Evolutionary conservation across 1,140 invertebrate genomes (phyloP), one percentile per base, ranked within the genome.

Genomic region (Mylabris phalerata): DNA sequence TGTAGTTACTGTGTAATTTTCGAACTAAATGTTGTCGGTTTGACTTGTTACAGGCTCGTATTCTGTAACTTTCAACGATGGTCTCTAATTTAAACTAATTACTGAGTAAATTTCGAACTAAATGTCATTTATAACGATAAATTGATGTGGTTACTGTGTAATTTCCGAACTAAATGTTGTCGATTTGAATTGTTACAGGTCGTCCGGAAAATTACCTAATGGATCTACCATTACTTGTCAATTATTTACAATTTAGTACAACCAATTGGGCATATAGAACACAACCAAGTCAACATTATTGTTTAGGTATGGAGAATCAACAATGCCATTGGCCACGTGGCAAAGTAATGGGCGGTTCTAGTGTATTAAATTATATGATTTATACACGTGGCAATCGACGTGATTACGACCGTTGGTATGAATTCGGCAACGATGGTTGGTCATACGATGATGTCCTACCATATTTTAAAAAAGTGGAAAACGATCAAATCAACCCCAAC

Each of bases 361-460:
- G 87, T 45, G 87, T 89, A 0, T 73, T 95, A 0, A 95, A 96
- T 69, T 93, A 92, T 59, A 92, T 96, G 93, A 90, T 94, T 42
- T 93, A 93, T 62, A 89, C 90, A 0, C 84, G 93, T 64, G 90
- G 92, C 3, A 76, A 88, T 72, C 75, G 78, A 25, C 68, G 68
- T 47, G 84, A 95, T 69, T 95, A 88, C 66, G 84, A 95, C 67
- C 73, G 80, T 11, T 95, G 92, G 92, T 81, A 81, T 19, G 66
- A 67, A 1, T 72, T 89, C 68, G 92, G 92, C 0, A 93, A 92
- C 57, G 64, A 74, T 84, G 71, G 71, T 0, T 97, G 93, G 93
- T 83, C 84, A 9, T 95, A 85, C 76, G 77, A 87, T 10, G 83
- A 90, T n/a, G 83, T 92, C 0, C 66, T 91, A 4, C 87, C 87